Evolutionary conservation across 2,113 vertebrate genomes (phyloP).

Genomic region (Corythornis vintsioides): DNA sequence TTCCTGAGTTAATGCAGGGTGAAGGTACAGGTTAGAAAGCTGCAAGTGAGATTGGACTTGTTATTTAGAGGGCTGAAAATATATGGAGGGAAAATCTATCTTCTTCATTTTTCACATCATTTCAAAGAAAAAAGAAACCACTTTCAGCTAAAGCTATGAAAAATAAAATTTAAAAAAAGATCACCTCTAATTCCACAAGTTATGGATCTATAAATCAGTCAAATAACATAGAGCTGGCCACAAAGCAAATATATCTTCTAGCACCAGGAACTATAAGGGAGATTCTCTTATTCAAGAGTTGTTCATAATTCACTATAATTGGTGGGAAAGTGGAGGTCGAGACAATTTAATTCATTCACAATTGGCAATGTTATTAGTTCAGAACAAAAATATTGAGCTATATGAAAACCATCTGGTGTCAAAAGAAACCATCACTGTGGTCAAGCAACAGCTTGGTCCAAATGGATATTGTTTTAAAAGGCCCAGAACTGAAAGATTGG

Average conservation of each 20-base stretch:
- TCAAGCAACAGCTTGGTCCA: conserved; percentile 2
- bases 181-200: conserved; percentile 46
- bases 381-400: not conserved
- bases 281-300: conserved; percentile 8
- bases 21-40: conserved; percentile 3
- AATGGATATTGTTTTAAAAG: not conserved
- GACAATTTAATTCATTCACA: conserved; percentile 54
- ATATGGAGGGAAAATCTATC: conserved; percentile 43
- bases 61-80: conserved; percentile 49
- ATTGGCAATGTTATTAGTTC: conserved; percentile 27
- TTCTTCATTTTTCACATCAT: conserved; percentile 43
- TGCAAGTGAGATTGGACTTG: not conserved
- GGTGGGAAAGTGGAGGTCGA: conserved; percentile 40
- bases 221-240: not conserved
- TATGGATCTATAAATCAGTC: conserved; percentile 65
- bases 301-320: conserved; percentile 66
- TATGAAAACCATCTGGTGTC: conserved; percentile 59
- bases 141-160: conserved; percentile 46
- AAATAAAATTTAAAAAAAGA: not conserved
- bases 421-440: not conserved
- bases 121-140: conserved; percentile 37
- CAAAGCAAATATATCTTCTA: conserved; percentile 53
- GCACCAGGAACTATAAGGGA: conserved; percentile 2
- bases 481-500: not conserved
- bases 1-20: conserved; percentile 2